Evolutionary conservation across 2,888 invertebrate species (phyloP).

Genomic region (Hydroisotoma schaefferi): DNA sequence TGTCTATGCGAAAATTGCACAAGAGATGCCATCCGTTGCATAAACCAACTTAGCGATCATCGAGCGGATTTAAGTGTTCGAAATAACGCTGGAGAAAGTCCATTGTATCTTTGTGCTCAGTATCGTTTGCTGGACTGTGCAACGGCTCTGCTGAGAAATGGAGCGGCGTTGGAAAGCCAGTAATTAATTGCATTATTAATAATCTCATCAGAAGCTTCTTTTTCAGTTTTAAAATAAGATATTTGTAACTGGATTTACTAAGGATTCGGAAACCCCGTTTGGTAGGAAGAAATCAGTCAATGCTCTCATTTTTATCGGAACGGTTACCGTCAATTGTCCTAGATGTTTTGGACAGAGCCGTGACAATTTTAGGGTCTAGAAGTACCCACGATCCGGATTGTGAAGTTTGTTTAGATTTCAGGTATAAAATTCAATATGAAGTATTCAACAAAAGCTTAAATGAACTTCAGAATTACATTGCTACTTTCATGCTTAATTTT

Average conservation of each 20-base stretch:
- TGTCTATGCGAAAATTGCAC: constrained; percentile 35
- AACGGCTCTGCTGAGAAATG: constrained; percentile 28
- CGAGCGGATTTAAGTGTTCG: constrained; percentile 30
- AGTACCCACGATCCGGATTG: constrained; percentile 23
- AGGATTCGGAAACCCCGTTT: background rate
- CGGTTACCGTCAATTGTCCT: constrained; percentile 26
- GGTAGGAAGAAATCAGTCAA: constrained; percentile 20
- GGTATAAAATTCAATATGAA: constrained; percentile 14
- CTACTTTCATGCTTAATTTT: too few relatives aligned
- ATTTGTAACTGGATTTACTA: background rate
- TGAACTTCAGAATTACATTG: too few relatives aligned
- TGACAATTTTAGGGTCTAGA: constrained; percentile 15
- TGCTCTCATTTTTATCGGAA: constrained; percentile 27
- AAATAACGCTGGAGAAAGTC: constrained; percentile 20
- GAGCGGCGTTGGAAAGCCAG: constrained; percentile 26
- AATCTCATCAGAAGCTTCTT: background rate
- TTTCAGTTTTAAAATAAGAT: background rate
- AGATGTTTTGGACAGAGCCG: constrained; percentile 29
- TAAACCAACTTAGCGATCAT: constrained; percentile 26
- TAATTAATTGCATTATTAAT: constrained; percentile 7
- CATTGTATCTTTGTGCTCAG: constrained; percentile 24
- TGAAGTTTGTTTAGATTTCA: constrained; percentile 29
- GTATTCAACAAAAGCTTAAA: background rate
- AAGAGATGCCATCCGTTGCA: constrained; percentile 27
- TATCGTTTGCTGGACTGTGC: constrained; percentile 20